Conservation (phyloP, 2,113 vertebrate genomes). For the Steatornis caripensis region DNA sequence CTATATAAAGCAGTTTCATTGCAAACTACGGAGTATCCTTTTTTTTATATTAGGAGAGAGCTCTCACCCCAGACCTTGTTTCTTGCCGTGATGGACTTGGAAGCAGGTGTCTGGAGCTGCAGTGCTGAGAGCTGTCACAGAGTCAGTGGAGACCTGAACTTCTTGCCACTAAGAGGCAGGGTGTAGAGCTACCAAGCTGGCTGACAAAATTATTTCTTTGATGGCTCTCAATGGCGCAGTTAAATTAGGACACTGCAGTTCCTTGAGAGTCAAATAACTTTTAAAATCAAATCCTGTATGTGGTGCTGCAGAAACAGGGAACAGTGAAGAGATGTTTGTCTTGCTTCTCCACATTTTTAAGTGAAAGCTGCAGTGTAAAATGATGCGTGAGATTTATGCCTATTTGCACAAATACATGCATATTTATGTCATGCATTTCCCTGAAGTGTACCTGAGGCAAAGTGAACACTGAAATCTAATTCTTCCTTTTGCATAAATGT, state of each 20-base stretch:
- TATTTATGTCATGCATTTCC: not conserved
- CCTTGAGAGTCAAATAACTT: not conserved
- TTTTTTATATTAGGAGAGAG: not conserved
- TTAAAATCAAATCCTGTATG: not conserved
- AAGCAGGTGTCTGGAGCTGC: not conserved
- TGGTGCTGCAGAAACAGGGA: not conserved
- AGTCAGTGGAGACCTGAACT: not conserved
- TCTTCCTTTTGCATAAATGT: not conserved
- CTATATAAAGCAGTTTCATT: not conserved
- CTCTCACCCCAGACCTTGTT: not conserved
- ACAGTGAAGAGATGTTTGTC: not conserved
- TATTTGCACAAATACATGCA: not conserved
- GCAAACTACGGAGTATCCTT: not conserved
- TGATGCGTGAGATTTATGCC: not conserved
- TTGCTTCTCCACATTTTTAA: not conserved
- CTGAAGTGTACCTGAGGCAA: constrained; percentile 11
- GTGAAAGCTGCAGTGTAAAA: not conserved
- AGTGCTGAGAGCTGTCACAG: not conserved
- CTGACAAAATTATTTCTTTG: not conserved
- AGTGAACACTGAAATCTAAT: not conserved
- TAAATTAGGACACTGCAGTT: not conserved
- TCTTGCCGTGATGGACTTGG: not conserved
- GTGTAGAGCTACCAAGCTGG: not conserved
- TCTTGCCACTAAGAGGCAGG: not conserved
- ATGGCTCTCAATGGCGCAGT: not conserved